Evolutionary conservation across 2,888 invertebrate genomes (phyloP), one percentile per base, ranked within the genome.

Genomic region (Endomychus coccineus): DNA sequence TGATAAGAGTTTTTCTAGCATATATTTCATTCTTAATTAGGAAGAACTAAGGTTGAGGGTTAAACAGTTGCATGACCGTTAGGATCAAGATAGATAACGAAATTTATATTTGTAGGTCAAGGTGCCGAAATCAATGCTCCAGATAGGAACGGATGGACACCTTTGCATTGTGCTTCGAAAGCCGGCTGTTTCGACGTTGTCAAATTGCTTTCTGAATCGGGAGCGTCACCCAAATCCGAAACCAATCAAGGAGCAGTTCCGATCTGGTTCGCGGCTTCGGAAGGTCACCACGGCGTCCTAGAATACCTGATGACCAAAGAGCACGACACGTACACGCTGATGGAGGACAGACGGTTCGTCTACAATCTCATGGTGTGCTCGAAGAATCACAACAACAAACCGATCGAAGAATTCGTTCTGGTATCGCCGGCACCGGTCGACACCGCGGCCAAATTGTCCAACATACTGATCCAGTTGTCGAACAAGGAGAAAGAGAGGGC

Each of bases 341-440:
- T 98, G 94, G 97, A 97, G 48, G 97, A 98, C 62, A 82, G 88
- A 59, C 82, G 94, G 75, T 98, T 97, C 64, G 89, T 96, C 33
- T 96, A 95, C 68, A 97, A 98, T 64, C 71, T 98, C 55, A 98
- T 98, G 94, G 86, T 95, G 21, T 92, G 94, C 65, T 92, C 94
- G 14, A 95, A 95, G 66, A 89, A 88, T 68, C 79, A 91, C 69
- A 86, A 91, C 59, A 95, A 97, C 66, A 85, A 88, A 56, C 95
- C 97, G 0, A 89, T 98, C 44, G 90, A 95, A 62, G 97, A 98
- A 64, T 98, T 98, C 64, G 86, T 98, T 15, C 71, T 98, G 40
- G 89, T 95, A n/a, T 96, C 96, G 1, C 94, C 95, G n/a, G 97
- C 97, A 3, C 97, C 97, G 0, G 95, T 97, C 16, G 97, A 98